Percentiles rank a stretch among this genome's conserved stretches.
These are phyloP conservation scores for Aegithalos caudatus DNA, from an alignment of 2,113 vertebrate genomes.

Conservation along the genomic window DNA sequence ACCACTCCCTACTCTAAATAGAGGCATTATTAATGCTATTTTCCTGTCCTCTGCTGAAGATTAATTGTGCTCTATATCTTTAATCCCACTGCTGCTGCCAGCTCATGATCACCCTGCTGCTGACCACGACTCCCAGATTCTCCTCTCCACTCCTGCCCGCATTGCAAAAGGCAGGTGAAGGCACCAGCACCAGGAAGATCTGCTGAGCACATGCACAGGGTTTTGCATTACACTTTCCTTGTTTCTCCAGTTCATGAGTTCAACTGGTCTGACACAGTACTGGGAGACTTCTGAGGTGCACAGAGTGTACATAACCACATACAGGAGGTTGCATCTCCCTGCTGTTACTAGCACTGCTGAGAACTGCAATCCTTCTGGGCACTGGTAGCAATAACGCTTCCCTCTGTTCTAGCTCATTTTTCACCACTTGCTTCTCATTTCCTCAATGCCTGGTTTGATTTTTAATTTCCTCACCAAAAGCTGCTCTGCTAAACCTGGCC, in stretches of 20 bases:
- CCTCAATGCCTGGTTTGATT: not conserved
- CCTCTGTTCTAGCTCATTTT: not conserved
- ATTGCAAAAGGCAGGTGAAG: not conserved
- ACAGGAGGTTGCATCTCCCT: not conserved
- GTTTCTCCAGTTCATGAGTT: not conserved
- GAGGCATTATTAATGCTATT: slow-evolving; percentile 37
- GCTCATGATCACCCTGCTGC: not conserved
- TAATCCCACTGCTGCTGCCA: not conserved
- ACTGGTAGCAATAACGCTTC: not conserved
- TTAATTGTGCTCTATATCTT: not conserved
- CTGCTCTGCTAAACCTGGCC: not conserved
- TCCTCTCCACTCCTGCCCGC: not conserved
- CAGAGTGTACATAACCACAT: rapidly evolving
- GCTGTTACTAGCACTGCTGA: not conserved
- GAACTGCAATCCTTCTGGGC: not conserved
- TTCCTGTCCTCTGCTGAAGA: slow-evolving; percentile 3
- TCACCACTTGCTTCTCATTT: not conserved
- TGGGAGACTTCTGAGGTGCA: not conserved
- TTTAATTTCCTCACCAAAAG: not conserved
- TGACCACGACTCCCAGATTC: not conserved
- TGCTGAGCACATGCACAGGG: not conserved
- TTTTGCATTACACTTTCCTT: not conserved
- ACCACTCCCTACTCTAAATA: not conserved
- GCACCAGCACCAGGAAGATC: not conserved
- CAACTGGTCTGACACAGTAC: not conserved